phyloP scores from a whole-genome alignment of 2,888 invertebrate genomes.

The Torymus auratus region DNA sequence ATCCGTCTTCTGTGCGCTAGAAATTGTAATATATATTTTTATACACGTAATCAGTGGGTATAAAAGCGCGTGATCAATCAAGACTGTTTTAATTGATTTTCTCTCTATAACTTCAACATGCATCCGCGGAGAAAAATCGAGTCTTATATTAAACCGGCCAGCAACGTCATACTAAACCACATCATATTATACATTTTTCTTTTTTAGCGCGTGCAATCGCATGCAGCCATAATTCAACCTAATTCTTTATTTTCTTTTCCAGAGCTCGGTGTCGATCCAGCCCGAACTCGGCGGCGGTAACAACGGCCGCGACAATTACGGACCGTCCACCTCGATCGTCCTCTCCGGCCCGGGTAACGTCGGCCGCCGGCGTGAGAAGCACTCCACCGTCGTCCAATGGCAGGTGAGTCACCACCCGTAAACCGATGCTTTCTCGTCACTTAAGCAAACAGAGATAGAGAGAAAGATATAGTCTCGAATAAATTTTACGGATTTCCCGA shows the following conservation, averaged over 20 bases:
- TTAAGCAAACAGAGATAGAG: not conserved
- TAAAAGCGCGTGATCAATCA: no score
- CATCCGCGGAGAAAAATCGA: no score
- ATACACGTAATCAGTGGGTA: no score
- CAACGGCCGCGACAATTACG: not conserved
- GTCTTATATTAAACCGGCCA: no score
- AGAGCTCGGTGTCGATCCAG: constrained; percentile 79
- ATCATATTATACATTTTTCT: no score
- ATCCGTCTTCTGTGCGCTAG: no score
- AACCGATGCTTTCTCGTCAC: no score
- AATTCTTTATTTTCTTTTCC: constrained; percentile 39
- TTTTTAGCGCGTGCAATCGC: no score
- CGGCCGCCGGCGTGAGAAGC: constrained; percentile 76
- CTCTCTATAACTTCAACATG: no score
- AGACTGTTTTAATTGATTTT: no score
- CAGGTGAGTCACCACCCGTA: constrained; percentile 70
- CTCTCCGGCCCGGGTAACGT: constrained; percentile 79
- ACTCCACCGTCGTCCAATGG: constrained; percentile 78
- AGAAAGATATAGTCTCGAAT: constrained; percentile 13
- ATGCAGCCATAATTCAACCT: not conserved
- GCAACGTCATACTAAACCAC: no score
- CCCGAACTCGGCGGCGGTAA: constrained; percentile 76
- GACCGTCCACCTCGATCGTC: constrained; percentile 74
- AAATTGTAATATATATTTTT: no score
- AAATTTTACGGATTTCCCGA: constrained; percentile 27